These are phyloP conservation scores for Adelges cooleyi DNA, from an alignment of 1,140 invertebrate genomes.

Conservation along the genomic window DNA sequence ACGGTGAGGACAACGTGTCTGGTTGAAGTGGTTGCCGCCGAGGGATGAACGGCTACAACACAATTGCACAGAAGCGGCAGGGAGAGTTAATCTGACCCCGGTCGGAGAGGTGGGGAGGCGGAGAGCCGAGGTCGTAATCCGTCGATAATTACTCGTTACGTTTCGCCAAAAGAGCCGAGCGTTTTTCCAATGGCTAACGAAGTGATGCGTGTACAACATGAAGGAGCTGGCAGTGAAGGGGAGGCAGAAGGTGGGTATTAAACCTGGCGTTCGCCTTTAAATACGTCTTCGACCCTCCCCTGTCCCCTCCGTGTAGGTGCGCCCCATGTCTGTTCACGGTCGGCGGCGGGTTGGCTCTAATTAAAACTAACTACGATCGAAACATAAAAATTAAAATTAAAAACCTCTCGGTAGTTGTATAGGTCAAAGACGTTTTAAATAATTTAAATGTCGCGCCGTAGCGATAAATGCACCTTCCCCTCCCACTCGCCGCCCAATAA, in stretches of 20 bases:
- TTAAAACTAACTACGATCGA: conserved; percentile 11
- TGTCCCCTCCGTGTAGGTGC: too few species aligned
- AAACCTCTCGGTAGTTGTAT: background rate
- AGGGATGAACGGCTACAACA: background rate
- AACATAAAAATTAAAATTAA: too few species aligned
- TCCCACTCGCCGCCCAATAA: background rate
- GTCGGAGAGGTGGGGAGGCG: background rate
- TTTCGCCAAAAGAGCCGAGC: conserved; percentile 14
- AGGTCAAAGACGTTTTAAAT: background rate
- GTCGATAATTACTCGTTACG: conserved; percentile 25
- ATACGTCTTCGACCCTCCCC: too few species aligned
- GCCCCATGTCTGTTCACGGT: background rate
- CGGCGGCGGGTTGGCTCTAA: background rate
- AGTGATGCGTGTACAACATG: too few species aligned
- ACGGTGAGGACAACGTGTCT: background rate
- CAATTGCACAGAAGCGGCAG: background rate
- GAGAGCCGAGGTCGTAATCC: conserved; percentile 2
- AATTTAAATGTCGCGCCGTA: background rate
- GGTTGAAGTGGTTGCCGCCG: background rate
- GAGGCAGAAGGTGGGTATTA: too few species aligned
- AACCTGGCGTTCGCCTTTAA: too few species aligned
- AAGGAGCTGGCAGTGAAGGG: too few species aligned
- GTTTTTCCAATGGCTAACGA: background rate
- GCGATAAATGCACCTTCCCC: background rate
- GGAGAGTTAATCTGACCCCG: conserved; percentile 15